Percentiles rank a stretch among this genome's conserved stretches.
Evolutionary conservation across 2,888 invertebrate genomes (phyloP).

Genomic region (Callinectes sapidus): DNA sequence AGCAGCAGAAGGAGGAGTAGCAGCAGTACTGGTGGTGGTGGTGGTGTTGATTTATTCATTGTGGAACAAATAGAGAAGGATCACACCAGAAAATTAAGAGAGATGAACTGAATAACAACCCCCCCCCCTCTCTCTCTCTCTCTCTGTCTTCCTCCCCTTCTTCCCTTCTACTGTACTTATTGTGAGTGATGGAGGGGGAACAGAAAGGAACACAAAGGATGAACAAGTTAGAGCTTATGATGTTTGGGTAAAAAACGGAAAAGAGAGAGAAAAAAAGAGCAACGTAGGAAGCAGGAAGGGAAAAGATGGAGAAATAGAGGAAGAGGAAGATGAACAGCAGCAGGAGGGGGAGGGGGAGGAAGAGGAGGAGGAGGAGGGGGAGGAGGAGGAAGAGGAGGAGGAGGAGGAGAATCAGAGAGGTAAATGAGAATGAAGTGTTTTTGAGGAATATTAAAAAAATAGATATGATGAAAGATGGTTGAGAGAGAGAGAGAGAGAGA

Average conservation of each 20-base stretch:
- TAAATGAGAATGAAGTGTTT: no score
- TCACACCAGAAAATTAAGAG: neutral
- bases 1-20: neutral
- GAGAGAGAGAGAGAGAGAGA: no score
- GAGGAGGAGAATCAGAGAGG: neutral
- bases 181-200: neutral
- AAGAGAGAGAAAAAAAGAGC: neutral
- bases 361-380: neutral
- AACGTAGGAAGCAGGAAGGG: neutral
- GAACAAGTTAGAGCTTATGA: neutral
- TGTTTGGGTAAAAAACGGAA: neutral
- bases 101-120: neutral
- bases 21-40: neutral
- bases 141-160: neutral
- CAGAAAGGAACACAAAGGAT: neutral
- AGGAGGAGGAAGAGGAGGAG: neutral
- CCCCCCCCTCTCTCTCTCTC: neutral
- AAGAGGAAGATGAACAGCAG: neutral
- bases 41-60: neutral
- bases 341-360: neutral
- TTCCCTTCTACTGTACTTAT: neutral
- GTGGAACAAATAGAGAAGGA: neutral
- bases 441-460: no score
- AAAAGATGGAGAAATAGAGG: neutral
- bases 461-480: no score